These are phyloP conservation scores for Tenthredo distinguenda DNA, from an alignment of 2,888 invertebrate species.

Conservation along the genomic window DNA sequence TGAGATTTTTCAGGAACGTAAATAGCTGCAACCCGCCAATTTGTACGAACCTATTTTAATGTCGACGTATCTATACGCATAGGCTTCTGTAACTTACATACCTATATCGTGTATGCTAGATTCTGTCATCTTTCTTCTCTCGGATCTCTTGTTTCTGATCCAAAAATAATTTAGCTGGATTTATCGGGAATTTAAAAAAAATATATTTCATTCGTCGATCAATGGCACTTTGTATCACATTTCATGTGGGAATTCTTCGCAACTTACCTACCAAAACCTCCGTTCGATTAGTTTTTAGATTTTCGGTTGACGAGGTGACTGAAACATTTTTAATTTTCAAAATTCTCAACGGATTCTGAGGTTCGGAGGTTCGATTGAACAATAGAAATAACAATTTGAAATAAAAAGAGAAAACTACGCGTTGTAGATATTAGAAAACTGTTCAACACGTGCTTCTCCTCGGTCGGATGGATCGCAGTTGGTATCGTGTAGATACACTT, in stretches of 20 bases:
- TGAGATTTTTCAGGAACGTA: slow-evolving; percentile 16
- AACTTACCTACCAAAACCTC: no score
- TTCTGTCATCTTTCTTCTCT: slow-evolving; percentile 4
- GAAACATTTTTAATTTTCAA: no score
- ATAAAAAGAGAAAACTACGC: background rate
- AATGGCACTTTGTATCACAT: no score
- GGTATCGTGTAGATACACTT: background rate
- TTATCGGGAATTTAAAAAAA: background rate
- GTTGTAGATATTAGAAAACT: background rate
- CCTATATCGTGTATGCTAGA: background rate
- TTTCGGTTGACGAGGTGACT: no score
- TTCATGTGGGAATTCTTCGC: no score
- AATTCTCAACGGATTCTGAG: no score
- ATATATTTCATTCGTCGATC: no score
- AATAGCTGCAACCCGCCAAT: slow-evolving; percentile 28
- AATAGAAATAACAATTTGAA: background rate
- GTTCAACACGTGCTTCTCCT: slow-evolving; percentile 15
- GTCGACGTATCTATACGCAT: background rate
- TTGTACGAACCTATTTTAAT: slow-evolving; percentile 18
- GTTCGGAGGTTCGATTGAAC: background rate
- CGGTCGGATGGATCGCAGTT: background rate
- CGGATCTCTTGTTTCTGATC: background rate
- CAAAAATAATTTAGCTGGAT: background rate
- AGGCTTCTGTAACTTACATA: background rate
- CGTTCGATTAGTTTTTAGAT: no score